Evolutionary conservation across 2,113 vertebrate species (phyloP).

Genomic region (Xenus cinereus): DNA sequence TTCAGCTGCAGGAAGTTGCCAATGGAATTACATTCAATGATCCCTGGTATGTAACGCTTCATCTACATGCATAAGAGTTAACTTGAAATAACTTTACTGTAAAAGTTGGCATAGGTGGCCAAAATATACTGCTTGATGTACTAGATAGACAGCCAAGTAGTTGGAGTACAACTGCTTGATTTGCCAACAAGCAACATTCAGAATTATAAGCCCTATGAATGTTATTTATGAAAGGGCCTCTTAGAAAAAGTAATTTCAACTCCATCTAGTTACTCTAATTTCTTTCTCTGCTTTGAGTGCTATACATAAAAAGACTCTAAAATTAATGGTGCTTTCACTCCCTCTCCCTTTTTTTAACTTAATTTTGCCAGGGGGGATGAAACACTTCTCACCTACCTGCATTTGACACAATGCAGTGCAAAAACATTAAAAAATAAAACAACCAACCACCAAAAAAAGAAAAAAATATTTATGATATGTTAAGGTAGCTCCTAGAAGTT

Average conservation of each 20-base stretch:
- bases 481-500: no score
- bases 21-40: background rate
- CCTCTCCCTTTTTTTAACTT: background rate
- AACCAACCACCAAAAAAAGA: no score
- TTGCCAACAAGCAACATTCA: background rate
- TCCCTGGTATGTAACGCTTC: background rate
- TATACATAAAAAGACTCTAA: background rate
- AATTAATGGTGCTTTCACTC: background rate
- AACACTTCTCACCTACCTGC: background rate
- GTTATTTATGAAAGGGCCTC: background rate
- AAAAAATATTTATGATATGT: background rate
- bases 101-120: background rate
- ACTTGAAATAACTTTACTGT: background rate
- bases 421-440: background rate
- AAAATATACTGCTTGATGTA: background rate
- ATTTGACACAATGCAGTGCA: background rate
- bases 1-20: background rate
- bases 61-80: fast-evolving
- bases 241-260: background rate
- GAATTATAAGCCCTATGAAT: background rate
- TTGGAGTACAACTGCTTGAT: background rate
- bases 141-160: background rate
- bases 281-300: background rate
- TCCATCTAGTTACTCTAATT: background rate
- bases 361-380: background rate